These are phyloP conservation scores for Erebia aethiops DNA, from an alignment of 2,888 invertebrate species.

Conservation along the genomic window DNA sequence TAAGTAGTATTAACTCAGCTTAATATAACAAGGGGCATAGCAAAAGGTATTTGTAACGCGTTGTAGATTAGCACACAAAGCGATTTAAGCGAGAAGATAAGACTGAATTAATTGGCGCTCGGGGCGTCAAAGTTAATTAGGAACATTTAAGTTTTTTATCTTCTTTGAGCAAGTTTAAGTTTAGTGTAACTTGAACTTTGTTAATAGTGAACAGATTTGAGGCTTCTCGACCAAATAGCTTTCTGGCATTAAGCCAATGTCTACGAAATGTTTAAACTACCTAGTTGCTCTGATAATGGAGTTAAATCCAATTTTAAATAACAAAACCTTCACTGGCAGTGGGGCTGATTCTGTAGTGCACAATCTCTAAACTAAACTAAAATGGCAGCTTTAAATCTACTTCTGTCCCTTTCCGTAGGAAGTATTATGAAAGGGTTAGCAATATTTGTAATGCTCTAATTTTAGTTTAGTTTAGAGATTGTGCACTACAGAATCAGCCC, in stretches of 20 bases:
- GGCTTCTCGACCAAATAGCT: not conserved
- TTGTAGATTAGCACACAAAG: not conserved
- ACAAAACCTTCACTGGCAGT: not conserved
- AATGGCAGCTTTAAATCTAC: too few species aligned
- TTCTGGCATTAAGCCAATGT: slow-evolving; percentile 10
- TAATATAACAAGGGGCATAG: not conserved
- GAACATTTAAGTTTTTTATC: slow-evolving; percentile 7
- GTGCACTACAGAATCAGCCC: too few species aligned
- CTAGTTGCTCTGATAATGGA: not conserved
- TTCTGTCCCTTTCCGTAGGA: too few species aligned
- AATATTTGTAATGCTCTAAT: too few species aligned
- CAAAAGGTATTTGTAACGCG: not conserved
- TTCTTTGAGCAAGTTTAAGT: slow-evolving; percentile 7
- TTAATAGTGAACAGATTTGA: slow-evolving; percentile 4
- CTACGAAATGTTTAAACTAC: slow-evolving; percentile 2
- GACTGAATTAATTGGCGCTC: not conserved
- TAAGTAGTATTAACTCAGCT: not conserved
- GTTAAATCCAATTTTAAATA: not conserved
- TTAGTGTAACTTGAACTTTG: slow-evolving; percentile 13
- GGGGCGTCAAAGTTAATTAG: slow-evolving; percentile 12
- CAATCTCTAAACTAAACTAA: too few species aligned
- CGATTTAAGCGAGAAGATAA: slow-evolving; percentile 3
- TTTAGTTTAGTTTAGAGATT: too few species aligned
- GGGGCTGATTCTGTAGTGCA: too few species aligned
- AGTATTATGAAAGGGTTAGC: too few species aligned